These are phyloP conservation scores for Archivesica marissinica DNA, from an alignment of 1,140 invertebrate genomes.

Conservation along the genomic window DNA sequence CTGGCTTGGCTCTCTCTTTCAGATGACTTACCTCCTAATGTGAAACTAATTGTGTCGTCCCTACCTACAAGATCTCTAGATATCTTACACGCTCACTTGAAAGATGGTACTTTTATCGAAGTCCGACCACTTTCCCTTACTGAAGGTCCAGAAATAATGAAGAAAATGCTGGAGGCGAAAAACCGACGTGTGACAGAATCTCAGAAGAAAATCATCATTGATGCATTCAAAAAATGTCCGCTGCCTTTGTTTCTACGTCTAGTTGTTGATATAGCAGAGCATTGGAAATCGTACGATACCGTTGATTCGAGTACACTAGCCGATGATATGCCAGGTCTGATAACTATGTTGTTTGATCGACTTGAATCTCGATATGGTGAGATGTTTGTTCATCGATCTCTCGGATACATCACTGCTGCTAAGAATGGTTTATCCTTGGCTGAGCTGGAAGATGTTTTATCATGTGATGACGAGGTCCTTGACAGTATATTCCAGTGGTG, in stretches of 20 bases:
- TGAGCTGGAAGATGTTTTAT: constrained; percentile 78
- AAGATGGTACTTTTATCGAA: constrained; percentile 61
- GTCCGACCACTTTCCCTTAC: constrained; percentile 63
- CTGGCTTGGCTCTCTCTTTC: constrained; percentile 83
- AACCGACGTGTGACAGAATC: constrained; percentile 87
- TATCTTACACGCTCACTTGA: constrained; percentile 63
- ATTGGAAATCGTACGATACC: constrained; percentile 68
- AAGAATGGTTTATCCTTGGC: constrained; percentile 73
- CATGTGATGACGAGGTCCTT: constrained; percentile 77
- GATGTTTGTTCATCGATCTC: constrained; percentile 64
- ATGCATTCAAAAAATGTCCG: constrained; percentile 68
- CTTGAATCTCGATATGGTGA: constrained; percentile 71
- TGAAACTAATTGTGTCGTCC: constrained; percentile 74
- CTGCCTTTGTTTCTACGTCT: constrained; percentile 69
- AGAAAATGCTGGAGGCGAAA: constrained; percentile 66
- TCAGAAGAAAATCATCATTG: constrained; percentile 69
- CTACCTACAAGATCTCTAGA: constrained; percentile 66
- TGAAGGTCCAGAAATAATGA: constrained; percentile 69
- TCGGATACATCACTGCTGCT: constrained; percentile 85
- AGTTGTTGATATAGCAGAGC: constrained; percentile 62
- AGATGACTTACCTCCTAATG: constrained; percentile 84
- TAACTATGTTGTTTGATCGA: constrained; percentile 69
- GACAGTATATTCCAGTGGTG: constrained; percentile 64
- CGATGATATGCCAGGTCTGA: constrained; percentile 62
- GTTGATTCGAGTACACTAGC: constrained; percentile 38